Base-by-base conservation (phyloP, 1,140 invertebrate species). In the Nautilus pompilius region DNA sequence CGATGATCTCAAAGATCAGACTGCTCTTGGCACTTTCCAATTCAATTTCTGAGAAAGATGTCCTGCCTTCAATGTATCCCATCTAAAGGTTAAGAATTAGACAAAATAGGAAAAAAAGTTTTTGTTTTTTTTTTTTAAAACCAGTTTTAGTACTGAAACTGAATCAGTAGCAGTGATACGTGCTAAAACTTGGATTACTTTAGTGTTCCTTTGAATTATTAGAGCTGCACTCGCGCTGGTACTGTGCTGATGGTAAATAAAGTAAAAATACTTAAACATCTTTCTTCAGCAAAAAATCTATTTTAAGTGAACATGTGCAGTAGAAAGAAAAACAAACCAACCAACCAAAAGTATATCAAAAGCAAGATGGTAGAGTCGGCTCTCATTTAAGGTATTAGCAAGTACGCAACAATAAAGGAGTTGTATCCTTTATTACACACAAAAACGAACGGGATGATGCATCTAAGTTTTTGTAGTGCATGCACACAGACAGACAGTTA, bases 21-120 rank as follows among this genome's bases (percentile, higher is more conserved):
- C 92, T 93, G 72, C 91, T 91, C 74, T 89, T 91, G 0, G 92
- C 92, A 0, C 91, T 90, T 70, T 91, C 90, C 61, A 94, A 87
- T 36, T 94, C 80, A 51, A 89, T 86, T 28, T 85, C 82, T 49
- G 92, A 89, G 86, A 92, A 91, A 36, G 85, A 81, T 3, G 79
- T 77, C 32, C 85, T 82, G 1, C 84, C 86, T 2, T 80, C 79
- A 30, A 93, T 73, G 77, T 90, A 89, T 26, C 86, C 86, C 63
- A 88, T 85, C 91, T 92, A 68, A 20, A 71, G 72, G 49, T 15
- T 13, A 41, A 41, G 36, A 41, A 1, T 41, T 41, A 41, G n/a
- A 41, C n/a, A 41, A 41, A 17, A 26, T 53, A 55, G 10, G 36
- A 15, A n/a, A 41, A n/a, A 13, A 15, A n/a, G 36, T 41, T n/a